phyloP scores from a whole-genome alignment of 1,140 invertebrate species.

The Xylocopa sonorina region DNA sequence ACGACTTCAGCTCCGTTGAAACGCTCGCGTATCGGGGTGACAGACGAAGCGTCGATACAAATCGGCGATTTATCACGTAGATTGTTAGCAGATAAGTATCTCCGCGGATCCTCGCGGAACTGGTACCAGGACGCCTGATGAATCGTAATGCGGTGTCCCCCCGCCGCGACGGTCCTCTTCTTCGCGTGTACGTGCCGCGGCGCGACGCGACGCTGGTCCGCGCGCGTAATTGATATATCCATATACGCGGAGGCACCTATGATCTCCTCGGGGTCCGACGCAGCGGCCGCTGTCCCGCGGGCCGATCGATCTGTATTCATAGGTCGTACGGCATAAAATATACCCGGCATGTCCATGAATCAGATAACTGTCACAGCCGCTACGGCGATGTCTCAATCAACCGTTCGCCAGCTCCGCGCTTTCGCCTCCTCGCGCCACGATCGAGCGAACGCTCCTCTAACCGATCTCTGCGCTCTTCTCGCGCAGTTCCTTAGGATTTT shows the following conservation, averaged over 20 bases:
- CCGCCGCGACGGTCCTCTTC: slow-evolving; percentile 26
- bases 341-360: slow-evolving; percentile 83
- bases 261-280: slow-evolving; percentile 68
- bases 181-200: slow-evolving; percentile 56
- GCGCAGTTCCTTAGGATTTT: background rate
- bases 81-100: slow-evolving; percentile 54
- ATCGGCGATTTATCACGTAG: slow-evolving; percentile 71
- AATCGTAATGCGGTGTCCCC: slow-evolving; percentile 63
- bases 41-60: slow-evolving; percentile 58
- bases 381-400: slow-evolving; percentile 81
- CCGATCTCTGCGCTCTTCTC: background rate
- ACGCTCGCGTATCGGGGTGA: slow-evolving; percentile 13
- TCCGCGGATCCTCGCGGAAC: slow-evolving; percentile 62
- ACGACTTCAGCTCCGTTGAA: slow-evolving; percentile 5
- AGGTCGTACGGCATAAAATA: slow-evolving; percentile 82
- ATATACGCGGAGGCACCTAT: slow-evolving; percentile 67
- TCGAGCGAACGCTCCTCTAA: slow-evolving; percentile 5
- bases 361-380: slow-evolving; percentile 82
- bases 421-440: background rate
- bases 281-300: slow-evolving; percentile 35
- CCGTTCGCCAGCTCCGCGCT: slow-evolving; percentile 28
- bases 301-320: slow-evolving; percentile 82
- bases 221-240: slow-evolving; percentile 74
- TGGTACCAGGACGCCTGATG: slow-evolving; percentile 60
- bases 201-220: slow-evolving; percentile 28